phyloP scores from a whole-genome alignment of 2,888 invertebrate genomes.

The Diadegma fenestrale region DNA sequence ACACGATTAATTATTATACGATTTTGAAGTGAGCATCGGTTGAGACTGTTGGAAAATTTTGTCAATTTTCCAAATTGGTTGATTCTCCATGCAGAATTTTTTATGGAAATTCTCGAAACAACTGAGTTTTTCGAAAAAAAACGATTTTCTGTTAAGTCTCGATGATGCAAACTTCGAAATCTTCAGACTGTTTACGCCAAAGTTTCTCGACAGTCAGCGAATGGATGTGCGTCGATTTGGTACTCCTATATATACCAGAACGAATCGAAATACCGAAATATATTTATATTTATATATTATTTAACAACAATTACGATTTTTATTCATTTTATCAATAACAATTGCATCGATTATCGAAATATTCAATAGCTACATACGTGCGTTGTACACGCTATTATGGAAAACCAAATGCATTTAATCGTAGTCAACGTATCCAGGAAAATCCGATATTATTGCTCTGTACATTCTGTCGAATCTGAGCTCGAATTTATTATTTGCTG shows the following conservation, averaged over 20 bases:
- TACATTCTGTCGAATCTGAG: background rate
- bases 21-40: background rate
- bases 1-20: conserved; percentile 29
- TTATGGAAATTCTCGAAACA: background rate
- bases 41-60: background rate
- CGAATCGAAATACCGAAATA: conserved; percentile 37
- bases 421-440: background rate
- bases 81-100: background rate
- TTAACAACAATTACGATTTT: conserved; percentile 16
- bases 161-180: conserved; percentile 2
- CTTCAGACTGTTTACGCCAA: conserved; percentile 52
- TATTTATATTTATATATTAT: conserved; percentile 41
- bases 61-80: background rate
- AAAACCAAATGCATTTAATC: conserved; percentile 19
- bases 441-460: background rate
- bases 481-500: background rate
- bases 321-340: background rate
- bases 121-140: background rate
- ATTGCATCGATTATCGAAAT: background rate
- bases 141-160: background rate
- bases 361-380: conserved; percentile 3
- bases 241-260: conserved; percentile 40
- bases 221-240: conserved; percentile 43
- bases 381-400: conserved; percentile 5
- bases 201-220: conserved; percentile 46